Conservation (phyloP, 2,888 invertebrate genomes). For the Physocephala rufipes region DNA sequence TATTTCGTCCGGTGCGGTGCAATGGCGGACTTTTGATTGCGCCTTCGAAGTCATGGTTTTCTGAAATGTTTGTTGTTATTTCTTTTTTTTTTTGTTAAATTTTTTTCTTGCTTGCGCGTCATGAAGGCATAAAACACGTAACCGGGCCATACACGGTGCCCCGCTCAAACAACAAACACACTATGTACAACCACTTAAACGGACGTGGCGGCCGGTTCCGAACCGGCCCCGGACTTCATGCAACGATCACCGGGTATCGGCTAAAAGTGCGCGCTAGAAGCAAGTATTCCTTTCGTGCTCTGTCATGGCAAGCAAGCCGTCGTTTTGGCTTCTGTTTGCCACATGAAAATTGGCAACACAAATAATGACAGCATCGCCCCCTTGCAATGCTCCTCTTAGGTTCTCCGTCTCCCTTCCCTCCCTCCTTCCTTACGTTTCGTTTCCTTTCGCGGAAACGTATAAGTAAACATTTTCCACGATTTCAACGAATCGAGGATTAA, state of each 20-base stretch:
- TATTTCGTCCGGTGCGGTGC: constrained; percentile 17
- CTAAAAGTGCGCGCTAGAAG: not conserved
- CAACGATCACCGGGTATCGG: too few species aligned
- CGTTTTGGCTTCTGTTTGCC: not conserved
- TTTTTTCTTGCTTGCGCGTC: constrained; percentile 9
- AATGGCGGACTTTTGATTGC: constrained; percentile 39
- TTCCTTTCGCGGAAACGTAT: too few species aligned
- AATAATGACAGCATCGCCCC: not conserved
- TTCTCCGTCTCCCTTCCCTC: not conserved
- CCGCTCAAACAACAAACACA: too few species aligned
- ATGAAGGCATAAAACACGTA: constrained; percentile 1
- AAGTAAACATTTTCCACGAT: too few species aligned
- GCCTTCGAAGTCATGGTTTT: not conserved
- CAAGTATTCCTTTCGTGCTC: not conserved
- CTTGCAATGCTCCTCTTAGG: not conserved
- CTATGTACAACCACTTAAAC: constrained; percentile 14
- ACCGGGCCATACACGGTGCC: too few species aligned
- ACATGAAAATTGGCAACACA: not conserved
- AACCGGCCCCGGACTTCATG: too few species aligned
- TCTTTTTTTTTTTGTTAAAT: too few species aligned
- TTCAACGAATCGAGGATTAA: too few species aligned
- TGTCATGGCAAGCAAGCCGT: too few species aligned
- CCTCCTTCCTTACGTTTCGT: too few species aligned
- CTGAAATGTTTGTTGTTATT: not conserved
- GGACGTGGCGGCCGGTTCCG: constrained; percentile 21